Base-by-base conservation (phyloP, 2,888 invertebrate species). In the Nomada fucata region DNA sequence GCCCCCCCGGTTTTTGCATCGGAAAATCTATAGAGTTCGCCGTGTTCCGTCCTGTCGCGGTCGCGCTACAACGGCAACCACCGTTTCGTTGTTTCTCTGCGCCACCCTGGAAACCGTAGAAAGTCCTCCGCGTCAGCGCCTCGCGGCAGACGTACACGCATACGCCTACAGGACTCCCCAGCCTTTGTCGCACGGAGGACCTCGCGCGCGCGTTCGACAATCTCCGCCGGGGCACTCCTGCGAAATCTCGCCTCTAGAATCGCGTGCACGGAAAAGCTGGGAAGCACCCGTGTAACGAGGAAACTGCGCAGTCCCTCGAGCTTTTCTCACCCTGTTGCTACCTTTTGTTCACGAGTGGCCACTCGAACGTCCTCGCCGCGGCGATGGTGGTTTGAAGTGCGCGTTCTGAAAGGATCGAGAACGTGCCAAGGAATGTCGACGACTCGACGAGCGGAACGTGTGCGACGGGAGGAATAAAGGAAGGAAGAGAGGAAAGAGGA, bases 361-460 rank as follows among this genome's bases (percentile, higher is more conserved):
- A 73, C 79, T 71, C 15, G 50, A 78, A 29, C 61, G 26, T 67
- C 60, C 20, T 73, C 73, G 20, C 15, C 50, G 23, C 18, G 36
- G 20, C 57, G 55, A 63, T 11, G 74, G 57, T 72, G 60, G 61
- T 59, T 36, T 69, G 74, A 69, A 71, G 78, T 78, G 78, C 47
- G 59, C 42, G 77, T 82, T 11, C 77, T 75, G 63, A 80, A 86
- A 47, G 69, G 77, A 86, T 79, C 76, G 75, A 36, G 81, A 75
- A 84, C 87, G 89, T 86, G 88, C 82, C 86, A 65, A 69, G 77
- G 88, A 89, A 89, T 89, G 86, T 74, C 82, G 83, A 81, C 79
- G 83, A 73, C 68, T 76, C 67, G 57, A n/a, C 50, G 53, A 75
- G 26, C 57, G 61, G 18, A 57, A 53, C 20, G 11, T 18, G 53